Evolutionary conservation across 2,113 vertebrate species (phyloP), one percentile per base, ranked within the genome.

Genomic region (Alligator mississippiensis): DNA sequence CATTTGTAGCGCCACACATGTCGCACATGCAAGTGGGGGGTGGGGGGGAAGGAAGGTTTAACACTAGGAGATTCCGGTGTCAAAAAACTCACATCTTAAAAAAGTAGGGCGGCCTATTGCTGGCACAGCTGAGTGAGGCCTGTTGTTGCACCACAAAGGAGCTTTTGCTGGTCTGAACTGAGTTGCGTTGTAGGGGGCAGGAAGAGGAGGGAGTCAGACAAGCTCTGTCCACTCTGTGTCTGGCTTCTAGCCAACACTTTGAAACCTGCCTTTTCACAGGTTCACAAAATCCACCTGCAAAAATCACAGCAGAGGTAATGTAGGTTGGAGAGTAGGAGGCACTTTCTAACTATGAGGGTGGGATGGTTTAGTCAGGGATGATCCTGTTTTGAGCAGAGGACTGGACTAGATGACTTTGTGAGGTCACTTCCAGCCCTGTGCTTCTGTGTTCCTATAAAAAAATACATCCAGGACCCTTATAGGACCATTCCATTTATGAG

Each of bases 251-350:
- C 96, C 96, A 96, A 93, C 9, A 11, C 90, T 85, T 62, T 47
- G 82, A 80, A 89, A 87, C 89, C 91, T 93, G 95, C 93, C 55
- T 96, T 96, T 93, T 95, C 80, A 34, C 54, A 88, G 89, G 90
- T 90, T 93, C 95, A 95, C 91, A 87, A 81, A 96, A 96, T 91
- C 88, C 91, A 93, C 86, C 93, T 89, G 91, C 38, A 55, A 91
- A 64, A 5, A 54, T 61, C 86, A 38, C 86, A 83, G 47, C 47
- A 47, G 47, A 47, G 47, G 47, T 47, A 47, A 47, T 47, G 7
- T 47, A 47, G 47, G 7, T 47, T 47, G 47, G 47, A 47, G 47
- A 47, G 9, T 47, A 47, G 47, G 47, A 47, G 47, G 47, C 47
- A 47, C 47, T 47, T 47, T 47, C 47, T 47, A 9, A 47, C 47